Base-by-base conservation (phyloP, 1,140 invertebrate genomes). In the Macrostomum lignano region DNA sequence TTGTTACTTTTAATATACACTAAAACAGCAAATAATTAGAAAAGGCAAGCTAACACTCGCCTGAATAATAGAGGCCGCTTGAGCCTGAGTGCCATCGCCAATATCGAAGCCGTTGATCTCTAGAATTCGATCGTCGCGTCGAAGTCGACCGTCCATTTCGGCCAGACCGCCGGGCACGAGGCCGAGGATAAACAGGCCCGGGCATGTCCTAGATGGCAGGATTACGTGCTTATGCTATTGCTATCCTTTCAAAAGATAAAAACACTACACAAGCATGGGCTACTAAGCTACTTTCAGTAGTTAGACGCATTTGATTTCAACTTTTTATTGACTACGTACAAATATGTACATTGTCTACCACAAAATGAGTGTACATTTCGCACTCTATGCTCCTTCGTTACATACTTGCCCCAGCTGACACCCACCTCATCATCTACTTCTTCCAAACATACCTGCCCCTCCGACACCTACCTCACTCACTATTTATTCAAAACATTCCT, bases 81-180 rank as follows among this genome's bases (percentile, higher is more conserved):
- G 46, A 36, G 62, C 57, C 31, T 63, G 50, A 4, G 50, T 44
- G 7, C 49, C 51, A 37, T 52, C 50, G 0, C 51, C 46, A 2
- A 63, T 46, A 42, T 64, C 62, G 21, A 49, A 45, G 5, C 55
- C 51, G 40, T 64, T 64, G 26, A 64, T 60, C 38, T 60, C 58
- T 14, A 64, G 40, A 25, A 57, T 46, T 23, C 50, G 36, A 38
- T 57, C 54, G 40, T 55, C 48, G 13, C 44, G 43, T 38, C 41
- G 42, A 3, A 57, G 33, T 28, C 51, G 38, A 4, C 48, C 54
- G 39, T 57, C 54, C 25, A 44, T 35, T 15, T 40, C 38, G 21
- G 54, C 54, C 30, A 52, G 32, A 36, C 56, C 52, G 7, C 49
- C 54, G n/a, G 52, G 47, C 6, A 63, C 51, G 32, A 64, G 41